Evolutionary conservation across 37 sponge, comb jelly and placozoan genomes (phyloP), one percentile per base, ranked within the genome.

Genomic region (Beroe forskalii): DNA sequence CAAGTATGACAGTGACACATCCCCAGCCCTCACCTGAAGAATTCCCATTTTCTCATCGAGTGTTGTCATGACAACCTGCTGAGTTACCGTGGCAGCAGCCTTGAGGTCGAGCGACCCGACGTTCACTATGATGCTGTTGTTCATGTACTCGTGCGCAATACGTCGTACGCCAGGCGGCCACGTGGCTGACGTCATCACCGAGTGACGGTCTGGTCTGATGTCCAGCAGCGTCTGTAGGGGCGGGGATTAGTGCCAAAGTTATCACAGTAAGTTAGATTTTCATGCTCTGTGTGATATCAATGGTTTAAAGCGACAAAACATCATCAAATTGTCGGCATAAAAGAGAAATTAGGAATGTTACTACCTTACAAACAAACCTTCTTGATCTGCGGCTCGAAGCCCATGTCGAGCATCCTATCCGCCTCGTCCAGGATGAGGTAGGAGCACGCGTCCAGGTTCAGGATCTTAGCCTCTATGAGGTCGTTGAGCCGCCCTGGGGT

Each of bases 401-500:
- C 98, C 96, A 97, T 95, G 86, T 97, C 98, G 67, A 97, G 62
- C 98, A 97, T 97, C 17, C 98, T 61, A 63, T 97, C 98, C 44
- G 98, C 98, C 67, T 97, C 98, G 91, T 97, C 98, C 62, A 97
- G 62, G 28, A 97, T 96, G 93, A 97, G 91, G 62, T 94, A 97
- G 25, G 96, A 93, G 38, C 96, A 95, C 44, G 91, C 90, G 31
- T 91, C 76, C 20, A 97, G 76, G 40, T 89, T 92, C 0, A 97
- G 76, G 28, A 93, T 35, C 0, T 90, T 94, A 40, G 93, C 93
- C 94, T 93, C 94, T 32, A 93, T 91, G 76, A 97, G 92, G 61
- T 97, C 98, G 91, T 95, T 94, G 30, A 97, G 92, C 27, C 98
- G 69, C 0, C 98, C 98, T 8, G 98, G 98, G 69, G 98, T 97